Conservation (phyloP, 2,888 invertebrate genomes). For the Cylloceria caligata region DNA sequence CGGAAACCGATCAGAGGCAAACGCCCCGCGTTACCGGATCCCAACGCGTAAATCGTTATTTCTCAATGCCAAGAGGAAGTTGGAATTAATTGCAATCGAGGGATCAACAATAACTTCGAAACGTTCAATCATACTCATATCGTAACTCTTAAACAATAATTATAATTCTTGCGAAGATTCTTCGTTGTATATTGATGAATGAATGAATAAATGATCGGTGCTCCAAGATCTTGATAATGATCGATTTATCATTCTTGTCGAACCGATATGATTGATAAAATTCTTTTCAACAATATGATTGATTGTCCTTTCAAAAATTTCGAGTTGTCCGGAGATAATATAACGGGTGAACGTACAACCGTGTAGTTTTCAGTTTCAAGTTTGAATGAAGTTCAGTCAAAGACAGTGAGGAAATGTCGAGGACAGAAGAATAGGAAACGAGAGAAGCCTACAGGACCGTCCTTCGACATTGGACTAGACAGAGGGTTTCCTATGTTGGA, state of each 20-base stretch:
- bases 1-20: conserved; percentile 2
- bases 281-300: not conserved
- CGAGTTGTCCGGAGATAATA: not conserved
- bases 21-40: conserved; percentile 2
- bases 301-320: not conserved
- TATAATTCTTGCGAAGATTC: not conserved
- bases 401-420: not conserved
- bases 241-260: not conserved
- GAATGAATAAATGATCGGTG: not conserved
- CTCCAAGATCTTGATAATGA: not conserved
- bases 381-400: not conserved
- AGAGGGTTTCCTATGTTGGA: conserved; percentile 10
- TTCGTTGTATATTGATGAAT: not conserved
- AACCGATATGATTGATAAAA: not conserved
- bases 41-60: conserved; percentile 10
- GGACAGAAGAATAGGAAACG: conserved; percentile 6
- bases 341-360: not conserved
- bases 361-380: not conserved
- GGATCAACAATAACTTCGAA: conserved; percentile 9
- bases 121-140: not conserved
- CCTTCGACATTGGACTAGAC: conserved; percentile 27
- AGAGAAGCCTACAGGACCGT: not conserved
- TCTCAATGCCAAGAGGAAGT: conserved; percentile 16
- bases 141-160: not conserved
- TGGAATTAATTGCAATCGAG: not conserved